Conservation (phyloP, 2,888 invertebrate species). For the Nephrotoma flavescens region DNA sequence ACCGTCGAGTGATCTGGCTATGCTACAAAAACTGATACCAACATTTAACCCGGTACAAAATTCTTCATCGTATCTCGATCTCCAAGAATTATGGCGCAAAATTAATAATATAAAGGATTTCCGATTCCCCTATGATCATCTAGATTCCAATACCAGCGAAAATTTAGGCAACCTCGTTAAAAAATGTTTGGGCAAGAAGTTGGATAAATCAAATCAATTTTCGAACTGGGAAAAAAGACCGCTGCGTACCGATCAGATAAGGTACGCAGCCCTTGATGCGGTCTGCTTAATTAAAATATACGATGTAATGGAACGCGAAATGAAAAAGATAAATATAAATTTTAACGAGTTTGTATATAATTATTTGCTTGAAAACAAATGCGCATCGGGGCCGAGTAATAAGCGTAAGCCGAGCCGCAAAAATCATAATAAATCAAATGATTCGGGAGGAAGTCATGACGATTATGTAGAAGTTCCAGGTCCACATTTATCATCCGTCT, state of each 20-base stretch:
- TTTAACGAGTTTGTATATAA: conserved; percentile 32
- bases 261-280: conserved; percentile 81
- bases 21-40: conserved; percentile 44
- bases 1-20: conserved; percentile 40
- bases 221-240: conserved; percentile 85
- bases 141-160: conserved; percentile 35
- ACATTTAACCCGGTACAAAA: conserved; percentile 29
- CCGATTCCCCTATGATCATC: conserved; percentile 35
- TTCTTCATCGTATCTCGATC: conserved; percentile 38
- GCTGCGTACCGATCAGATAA: conserved; percentile 57
- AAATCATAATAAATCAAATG: conserved; percentile 9
- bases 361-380: conserved; percentile 12
- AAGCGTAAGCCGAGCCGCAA: conserved; percentile 12
- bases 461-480: not conserved
- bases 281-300: conserved; percentile 72
- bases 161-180: conserved; percentile 62
- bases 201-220: conserved; percentile 81
- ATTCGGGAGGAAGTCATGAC: conserved; percentile 2
- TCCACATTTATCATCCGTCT: conserved; percentile 4
- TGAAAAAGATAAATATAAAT: conserved; percentile 25
- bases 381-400: conserved; percentile 9
- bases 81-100: conserved; percentile 43
- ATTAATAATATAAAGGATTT: conserved; percentile 37
- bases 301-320: conserved; percentile 35
- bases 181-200: conserved; percentile 55